Evolutionary conservation across 2,113 vertebrate genomes (phyloP).

Genomic region (Peucedramus taeniatus): DNA sequence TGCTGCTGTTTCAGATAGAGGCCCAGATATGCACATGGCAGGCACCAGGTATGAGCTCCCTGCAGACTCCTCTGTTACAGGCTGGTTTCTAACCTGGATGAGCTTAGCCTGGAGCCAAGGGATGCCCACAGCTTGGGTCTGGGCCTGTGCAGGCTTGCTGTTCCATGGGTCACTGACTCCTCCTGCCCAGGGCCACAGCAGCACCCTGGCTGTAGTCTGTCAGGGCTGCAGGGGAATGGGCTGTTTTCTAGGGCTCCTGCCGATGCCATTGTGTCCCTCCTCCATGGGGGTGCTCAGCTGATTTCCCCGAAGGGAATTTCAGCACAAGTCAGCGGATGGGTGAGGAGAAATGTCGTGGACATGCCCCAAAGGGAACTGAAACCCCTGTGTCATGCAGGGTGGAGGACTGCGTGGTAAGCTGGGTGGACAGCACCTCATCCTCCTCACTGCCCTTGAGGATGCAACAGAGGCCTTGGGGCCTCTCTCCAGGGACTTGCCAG

Average conservation of each 20-base stretch:
- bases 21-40: fast-evolving
- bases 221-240: neutral
- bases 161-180: neutral
- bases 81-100: neutral
- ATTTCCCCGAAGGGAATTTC: neutral
- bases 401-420: neutral
- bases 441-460: neutral
- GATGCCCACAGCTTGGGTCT: neutral
- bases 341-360: fast-evolving
- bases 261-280: neutral
- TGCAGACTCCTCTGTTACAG: neutral
- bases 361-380: neutral
- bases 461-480: neutral
- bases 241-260: neutral
- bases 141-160: neutral
- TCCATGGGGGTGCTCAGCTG: fast-evolving
- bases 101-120: neutral
- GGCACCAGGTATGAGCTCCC: neutral
- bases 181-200: neutral
- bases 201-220: neutral
- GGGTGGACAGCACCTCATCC: fast-evolving
- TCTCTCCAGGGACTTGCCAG: neutral
- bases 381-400: neutral
- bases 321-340: neutral
- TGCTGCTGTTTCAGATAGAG: neutral